A percentile compares a stretch with the other conserved stretches of the same genome.
phyloP scores from a whole-genome alignment of 2,113 vertebrate species.

The Sinosuthora webbiana region DNA sequence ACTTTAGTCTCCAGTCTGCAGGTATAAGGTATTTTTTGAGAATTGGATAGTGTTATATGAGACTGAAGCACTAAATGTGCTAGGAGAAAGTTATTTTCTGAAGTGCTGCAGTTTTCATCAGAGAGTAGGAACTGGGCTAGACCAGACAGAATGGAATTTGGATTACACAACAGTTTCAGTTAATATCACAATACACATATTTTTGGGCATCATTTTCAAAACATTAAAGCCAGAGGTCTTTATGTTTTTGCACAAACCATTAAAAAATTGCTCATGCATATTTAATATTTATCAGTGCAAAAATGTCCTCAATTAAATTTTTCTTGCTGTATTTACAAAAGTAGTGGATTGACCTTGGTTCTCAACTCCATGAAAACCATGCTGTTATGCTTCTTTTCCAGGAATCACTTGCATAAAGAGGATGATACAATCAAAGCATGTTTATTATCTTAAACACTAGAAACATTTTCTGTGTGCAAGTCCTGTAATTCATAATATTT shows the following conservation, averaged over 20 bases:
- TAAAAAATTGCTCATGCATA: rapidly evolving
- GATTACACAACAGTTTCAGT: neutral
- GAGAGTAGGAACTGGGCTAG: neutral
- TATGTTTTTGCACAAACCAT: neutral
- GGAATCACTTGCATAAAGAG: neutral
- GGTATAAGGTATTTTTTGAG: neutral
- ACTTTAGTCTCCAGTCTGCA: neutral
- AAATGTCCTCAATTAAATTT: neutral
- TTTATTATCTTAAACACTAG: neutral
- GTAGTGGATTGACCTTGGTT: neutral
- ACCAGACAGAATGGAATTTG: neutral
- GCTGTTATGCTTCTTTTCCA: neutral
- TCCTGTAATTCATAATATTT: neutral
- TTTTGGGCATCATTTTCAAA: neutral
- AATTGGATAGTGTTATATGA: neutral
- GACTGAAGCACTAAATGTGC: neutral
- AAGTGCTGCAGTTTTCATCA: neutral
- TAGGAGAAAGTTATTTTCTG: neutral
- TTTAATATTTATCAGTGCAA: neutral
- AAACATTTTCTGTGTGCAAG: neutral
- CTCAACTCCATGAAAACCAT: neutral
- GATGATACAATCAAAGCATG: neutral
- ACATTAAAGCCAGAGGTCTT: neutral
- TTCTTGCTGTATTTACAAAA: neutral
- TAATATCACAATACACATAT: neutral